Base-by-base conservation (phyloP, 2,113 vertebrate genomes). In the Syngnathoides biaculeatus region DNA sequence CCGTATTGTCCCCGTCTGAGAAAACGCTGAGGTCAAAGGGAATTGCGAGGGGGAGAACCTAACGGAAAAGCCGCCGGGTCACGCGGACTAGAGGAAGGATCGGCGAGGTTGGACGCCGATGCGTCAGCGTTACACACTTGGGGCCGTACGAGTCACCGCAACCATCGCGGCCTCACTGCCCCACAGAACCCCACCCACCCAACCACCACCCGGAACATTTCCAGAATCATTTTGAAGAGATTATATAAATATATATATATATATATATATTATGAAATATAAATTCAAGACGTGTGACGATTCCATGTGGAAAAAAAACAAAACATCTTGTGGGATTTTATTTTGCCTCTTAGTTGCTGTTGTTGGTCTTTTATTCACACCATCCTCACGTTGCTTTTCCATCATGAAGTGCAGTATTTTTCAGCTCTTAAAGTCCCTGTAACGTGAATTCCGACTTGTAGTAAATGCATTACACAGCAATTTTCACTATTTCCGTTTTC, bases 1-100 rank as follows among this genome's bases (percentile, higher is more conserved):
- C 92, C 95, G 95, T 90, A 95, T 97, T 93, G 95, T 96, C 94
- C 97, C 94, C 77, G 95, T 98, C 93, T 99, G 95, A 98, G 89
- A 92, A 92, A 91, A 90, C 91, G 83, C 88, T 84, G 89, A 87
- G 83, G 84, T 89, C 89, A 83, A 89, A 84, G 82, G 84, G 84
- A 87, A 89, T 62, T 62, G 81, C 70, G 70, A 83, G 84, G 84
- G 73, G 87, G 88, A 87, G 80, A 68, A 74, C 81, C 85, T 79
- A 79, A 76, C 70, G 72, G 79, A 83, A 74, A 42, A 40, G 27
- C 65, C 50, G 14, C 15, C 63, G 20, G 45, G 27, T 35, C 63
- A 75, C 75, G 67, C 84, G 77, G 79, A 72, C 77, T 72, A 66
- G 86, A 87, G 77, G 82, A 87, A 68, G 77, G 84, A 86, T 77